phyloP scores from a whole-genome alignment of 2,888 invertebrate species.

The Bruchidius siliquastri region DNA sequence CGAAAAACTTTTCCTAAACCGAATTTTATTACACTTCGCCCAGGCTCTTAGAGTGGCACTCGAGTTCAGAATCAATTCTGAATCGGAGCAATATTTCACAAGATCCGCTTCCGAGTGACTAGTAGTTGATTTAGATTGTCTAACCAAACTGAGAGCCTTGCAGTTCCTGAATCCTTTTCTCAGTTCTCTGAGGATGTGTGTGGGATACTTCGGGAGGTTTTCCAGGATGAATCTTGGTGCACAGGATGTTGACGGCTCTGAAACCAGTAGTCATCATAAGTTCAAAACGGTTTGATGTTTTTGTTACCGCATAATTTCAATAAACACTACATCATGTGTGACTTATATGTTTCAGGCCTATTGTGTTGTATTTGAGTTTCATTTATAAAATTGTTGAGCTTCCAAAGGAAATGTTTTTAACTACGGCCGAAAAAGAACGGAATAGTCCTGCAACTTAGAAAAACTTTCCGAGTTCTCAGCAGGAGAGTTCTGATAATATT shows the following conservation, averaged over 20 bases:
- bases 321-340: too few relatives aligned
- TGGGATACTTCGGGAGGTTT: constrained; percentile 14
- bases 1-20: constrained; percentile 24
- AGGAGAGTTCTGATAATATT: too few relatives aligned
- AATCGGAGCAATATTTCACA: constrained; percentile 27
- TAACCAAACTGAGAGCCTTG: constrained; percentile 15
- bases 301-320: too few relatives aligned
- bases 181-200: constrained; percentile 19
- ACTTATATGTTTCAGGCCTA: too few relatives aligned
- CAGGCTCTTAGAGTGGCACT: constrained; percentile 9
- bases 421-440: too few relatives aligned
- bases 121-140: constrained; percentile 9
- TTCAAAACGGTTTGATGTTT: too few relatives aligned
- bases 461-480: too few relatives aligned
- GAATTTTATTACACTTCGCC: constrained; percentile 5
- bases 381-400: too few relatives aligned
- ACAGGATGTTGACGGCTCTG: neutral
- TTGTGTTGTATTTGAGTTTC: too few relatives aligned
- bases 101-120: constrained; percentile 22
- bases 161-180: constrained; percentile 21
- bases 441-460: too few relatives aligned
- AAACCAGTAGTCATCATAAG: neutral
- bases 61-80: constrained; percentile 21
- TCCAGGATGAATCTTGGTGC: constrained; percentile 8
- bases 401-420: too few relatives aligned